Conservation (phyloP, 2,797 vertebrate species). For the Loriculus beryllinus region DNA sequence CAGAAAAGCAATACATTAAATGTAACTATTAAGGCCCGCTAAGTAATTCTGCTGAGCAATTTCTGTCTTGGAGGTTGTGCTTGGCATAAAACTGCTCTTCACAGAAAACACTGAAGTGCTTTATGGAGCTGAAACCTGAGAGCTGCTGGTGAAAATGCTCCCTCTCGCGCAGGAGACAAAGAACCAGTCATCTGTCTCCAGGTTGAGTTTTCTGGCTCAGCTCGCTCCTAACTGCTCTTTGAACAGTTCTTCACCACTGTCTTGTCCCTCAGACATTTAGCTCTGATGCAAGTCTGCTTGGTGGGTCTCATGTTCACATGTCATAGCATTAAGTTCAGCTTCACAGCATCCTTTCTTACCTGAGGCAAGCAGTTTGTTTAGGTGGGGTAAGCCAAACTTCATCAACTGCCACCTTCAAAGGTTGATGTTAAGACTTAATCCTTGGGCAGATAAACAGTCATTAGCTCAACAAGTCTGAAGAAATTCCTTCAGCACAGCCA, state of each 20-base stretch:
- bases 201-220: background rate
- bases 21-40: background rate
- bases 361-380: background rate
- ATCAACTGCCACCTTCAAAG: background rate
- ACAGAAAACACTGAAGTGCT: background rate
- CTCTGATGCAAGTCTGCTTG: background rate
- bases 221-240: background rate
- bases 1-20: background rate
- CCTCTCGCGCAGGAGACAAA: background rate
- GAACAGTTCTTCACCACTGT: background rate
- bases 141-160: background rate
- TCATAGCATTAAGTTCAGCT: background rate
- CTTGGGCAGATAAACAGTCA: background rate
- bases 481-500: background rate
- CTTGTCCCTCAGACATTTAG: background rate
- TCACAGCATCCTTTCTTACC: background rate
- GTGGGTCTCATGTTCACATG: background rate
- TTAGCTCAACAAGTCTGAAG: background rate
- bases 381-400: background rate
- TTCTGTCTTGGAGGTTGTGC: background rate
- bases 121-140: background rate
- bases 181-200: accelerated
- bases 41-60: background rate
- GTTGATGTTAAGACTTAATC: background rate
- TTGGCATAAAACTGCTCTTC: background rate